These are phyloP conservation scores for Meghimatium bilineatum DNA, from an alignment of 2,888 invertebrate genomes.

Conservation along the genomic window DNA sequence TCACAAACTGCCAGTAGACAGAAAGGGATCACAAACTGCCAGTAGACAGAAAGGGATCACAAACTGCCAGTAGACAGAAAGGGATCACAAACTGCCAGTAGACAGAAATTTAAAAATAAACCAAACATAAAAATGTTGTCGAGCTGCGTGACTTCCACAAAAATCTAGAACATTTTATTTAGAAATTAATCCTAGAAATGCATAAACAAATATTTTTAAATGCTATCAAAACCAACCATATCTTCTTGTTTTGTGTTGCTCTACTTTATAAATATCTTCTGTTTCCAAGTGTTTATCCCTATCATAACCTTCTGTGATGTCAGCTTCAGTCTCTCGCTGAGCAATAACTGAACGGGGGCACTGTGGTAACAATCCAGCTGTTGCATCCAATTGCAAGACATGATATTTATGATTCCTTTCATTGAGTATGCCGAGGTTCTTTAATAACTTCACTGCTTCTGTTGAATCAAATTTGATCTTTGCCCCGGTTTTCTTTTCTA, in stretches of 20 bases:
- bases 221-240: slow-evolving; percentile 64
- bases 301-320: slow-evolving; percentile 73
- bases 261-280: slow-evolving; percentile 68
- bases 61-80: too few species aligned
- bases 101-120: too few species aligned
- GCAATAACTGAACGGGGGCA: slow-evolving; percentile 64
- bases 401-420: slow-evolving; percentile 63
- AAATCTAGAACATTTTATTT: too few species aligned
- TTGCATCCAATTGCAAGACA: slow-evolving; percentile 70
- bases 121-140: too few species aligned
- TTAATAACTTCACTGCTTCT: slow-evolving; percentile 67
- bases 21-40: too few species aligned
- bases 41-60: too few species aligned
- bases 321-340: slow-evolving; percentile 64
- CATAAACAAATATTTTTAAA: too few species aligned
- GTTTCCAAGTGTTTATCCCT: slow-evolving; percentile 68
- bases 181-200: too few species aligned
- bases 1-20: too few species aligned
- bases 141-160: too few species aligned
- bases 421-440: slow-evolving; percentile 67
- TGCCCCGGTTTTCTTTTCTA: slow-evolving; percentile 64
- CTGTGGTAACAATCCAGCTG: slow-evolving; percentile 70
- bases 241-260: slow-evolving; percentile 62
- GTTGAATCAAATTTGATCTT: slow-evolving; percentile 65
- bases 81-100: too few species aligned